Conservation (phyloP, 2,888 invertebrate species). For the Pogonocherus hispidulus region DNA sequence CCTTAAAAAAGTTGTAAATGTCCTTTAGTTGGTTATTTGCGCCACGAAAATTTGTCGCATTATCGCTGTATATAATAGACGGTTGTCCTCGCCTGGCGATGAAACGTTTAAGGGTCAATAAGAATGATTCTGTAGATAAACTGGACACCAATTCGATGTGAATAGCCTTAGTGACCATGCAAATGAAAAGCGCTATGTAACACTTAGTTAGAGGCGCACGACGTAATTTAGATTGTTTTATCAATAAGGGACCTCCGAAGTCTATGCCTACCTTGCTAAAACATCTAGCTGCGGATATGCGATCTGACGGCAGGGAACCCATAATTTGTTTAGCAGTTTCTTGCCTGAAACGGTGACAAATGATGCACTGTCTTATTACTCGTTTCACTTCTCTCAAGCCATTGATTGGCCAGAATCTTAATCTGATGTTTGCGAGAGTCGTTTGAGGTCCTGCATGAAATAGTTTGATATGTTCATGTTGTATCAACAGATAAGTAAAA, state of each 20-base stretch:
- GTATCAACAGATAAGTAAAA: background rate
- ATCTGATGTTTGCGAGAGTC: background rate
- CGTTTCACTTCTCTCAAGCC: conserved; percentile 31
- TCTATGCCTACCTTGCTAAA: conserved; percentile 41
- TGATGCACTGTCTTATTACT: conserved; percentile 29
- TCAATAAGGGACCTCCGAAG: conserved; percentile 44
- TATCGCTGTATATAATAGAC: conserved; percentile 10
- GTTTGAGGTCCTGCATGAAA: background rate
- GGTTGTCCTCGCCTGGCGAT: conserved; percentile 4
- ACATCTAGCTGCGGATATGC: conserved; percentile 29
- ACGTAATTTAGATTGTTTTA: conserved; percentile 9
- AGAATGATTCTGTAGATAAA: conserved; percentile 11
- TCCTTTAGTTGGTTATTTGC: conserved; percentile 2
- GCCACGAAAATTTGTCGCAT: conserved; percentile 14
- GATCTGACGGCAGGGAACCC: conserved; percentile 39
- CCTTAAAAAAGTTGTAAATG: background rate
- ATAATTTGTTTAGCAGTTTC: conserved; percentile 32
- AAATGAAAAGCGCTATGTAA: conserved; percentile 7
- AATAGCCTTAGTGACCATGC: conserved; percentile 17
- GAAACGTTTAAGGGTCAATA: conserved; percentile 1
- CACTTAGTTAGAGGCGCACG: background rate
- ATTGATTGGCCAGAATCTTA: conserved; percentile 34
- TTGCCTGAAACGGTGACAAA: conserved; percentile 28
- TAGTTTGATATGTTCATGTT: background rate
- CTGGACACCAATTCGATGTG: conserved; percentile 20